Conservation (phyloP, 2,113 vertebrate genomes). For the Lagopus muta region DNA sequence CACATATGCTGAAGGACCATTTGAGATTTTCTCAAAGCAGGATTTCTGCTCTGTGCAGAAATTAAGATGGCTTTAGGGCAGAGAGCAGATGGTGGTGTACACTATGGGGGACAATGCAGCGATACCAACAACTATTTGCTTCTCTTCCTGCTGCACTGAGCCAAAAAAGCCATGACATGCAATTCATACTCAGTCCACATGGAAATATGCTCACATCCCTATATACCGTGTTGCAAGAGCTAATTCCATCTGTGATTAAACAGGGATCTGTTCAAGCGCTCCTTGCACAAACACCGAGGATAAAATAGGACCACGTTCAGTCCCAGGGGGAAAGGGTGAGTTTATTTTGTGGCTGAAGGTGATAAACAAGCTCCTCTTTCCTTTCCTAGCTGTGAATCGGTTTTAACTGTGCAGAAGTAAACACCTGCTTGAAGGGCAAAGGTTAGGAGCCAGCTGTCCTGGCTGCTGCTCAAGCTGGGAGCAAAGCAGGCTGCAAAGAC, state of each 20-base stretch:
- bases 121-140: not conserved
- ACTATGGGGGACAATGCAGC: not conserved
- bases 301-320: not conserved
- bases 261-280: not conserved
- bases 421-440: slow-evolving; percentile 3
- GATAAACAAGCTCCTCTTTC: not conserved
- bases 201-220: not conserved
- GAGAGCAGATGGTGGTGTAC: not conserved
- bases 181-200: not conserved
- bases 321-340: not conserved
- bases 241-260: not conserved
- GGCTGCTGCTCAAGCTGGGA: slow-evolving; percentile 34
- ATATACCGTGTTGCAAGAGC: fast-evolving
- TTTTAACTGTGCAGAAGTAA: not conserved
- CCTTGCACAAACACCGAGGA: not conserved
- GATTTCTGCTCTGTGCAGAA: not conserved
- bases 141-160: not conserved
- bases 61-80: not conserved
- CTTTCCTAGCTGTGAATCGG: not conserved
- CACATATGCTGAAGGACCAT: not conserved
- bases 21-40: not conserved
- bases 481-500: not conserved
- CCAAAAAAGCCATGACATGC: fast-evolving
- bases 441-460: slow-evolving; percentile 24
- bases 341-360: not conserved